A percentile compares a stretch with the other conserved stretches of the same genome.
phyloP scores from a whole-genome alignment of 2,113 vertebrate species.

The Urocolius indicus region DNA sequence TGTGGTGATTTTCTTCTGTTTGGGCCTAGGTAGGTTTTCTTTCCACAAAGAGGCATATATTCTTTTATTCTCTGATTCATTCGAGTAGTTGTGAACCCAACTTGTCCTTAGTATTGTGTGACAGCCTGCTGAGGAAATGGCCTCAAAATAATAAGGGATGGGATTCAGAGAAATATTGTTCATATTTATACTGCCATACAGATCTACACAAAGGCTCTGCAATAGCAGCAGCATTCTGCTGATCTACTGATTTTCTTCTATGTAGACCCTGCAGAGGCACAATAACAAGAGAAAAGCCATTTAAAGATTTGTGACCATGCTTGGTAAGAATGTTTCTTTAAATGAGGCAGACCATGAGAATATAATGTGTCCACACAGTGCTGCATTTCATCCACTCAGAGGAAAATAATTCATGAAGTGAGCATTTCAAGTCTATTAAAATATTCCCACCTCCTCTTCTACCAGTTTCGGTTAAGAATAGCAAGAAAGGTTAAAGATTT shows the following conservation, averaged over 20 bases:
- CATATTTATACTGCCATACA: conserved; percentile 74
- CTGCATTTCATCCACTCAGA: conserved; percentile 52
- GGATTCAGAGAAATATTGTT: conserved; percentile 77
- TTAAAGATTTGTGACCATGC: conserved; percentile 69
- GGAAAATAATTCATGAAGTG: conserved; percentile 70
- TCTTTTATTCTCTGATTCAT: conserved; percentile 82
- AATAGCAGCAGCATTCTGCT: conserved; percentile 73
- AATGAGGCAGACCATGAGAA: conserved; percentile 69
- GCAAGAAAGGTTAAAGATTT: conserved; percentile 44
- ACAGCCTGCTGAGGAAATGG: conserved; percentile 80
- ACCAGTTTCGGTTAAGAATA: conserved; percentile 50
- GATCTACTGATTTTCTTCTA: conserved; percentile 77
- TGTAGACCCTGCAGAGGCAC: conserved; percentile 69
- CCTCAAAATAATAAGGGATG: conserved; percentile 77
- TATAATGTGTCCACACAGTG: conserved; percentile 57
- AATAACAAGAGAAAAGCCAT: conserved; percentile 72
- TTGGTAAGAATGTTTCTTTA: conserved; percentile 64
- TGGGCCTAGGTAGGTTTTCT: conserved; percentile 70
- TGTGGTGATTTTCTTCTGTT: conserved; percentile 74
- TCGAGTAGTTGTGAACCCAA: conserved; percentile 75
- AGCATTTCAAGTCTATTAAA: conserved; percentile 68
- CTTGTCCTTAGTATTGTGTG: conserved; percentile 75
- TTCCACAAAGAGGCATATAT: conserved; percentile 64
- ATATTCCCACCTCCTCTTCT: conserved; percentile 53
- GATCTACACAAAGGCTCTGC: conserved; percentile 75